A percentile compares a stretch with the other conserved stretches of the same genome.
Evolutionary conservation across 1,140 invertebrate species (phyloP).

Genomic region (Homalodisca vitripennis): DNA sequence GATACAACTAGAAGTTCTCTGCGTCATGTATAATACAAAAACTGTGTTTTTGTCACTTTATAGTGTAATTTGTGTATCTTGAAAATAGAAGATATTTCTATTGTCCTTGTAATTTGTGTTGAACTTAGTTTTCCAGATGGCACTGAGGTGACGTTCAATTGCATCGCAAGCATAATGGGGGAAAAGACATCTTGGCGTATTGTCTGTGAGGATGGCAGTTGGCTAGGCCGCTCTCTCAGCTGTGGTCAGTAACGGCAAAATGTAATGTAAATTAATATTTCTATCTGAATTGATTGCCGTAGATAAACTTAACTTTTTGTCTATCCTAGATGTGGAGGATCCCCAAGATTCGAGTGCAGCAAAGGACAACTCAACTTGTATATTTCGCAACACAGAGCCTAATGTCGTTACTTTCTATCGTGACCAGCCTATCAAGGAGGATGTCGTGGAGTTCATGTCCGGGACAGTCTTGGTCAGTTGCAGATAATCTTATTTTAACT

Average conservation of each 20-base stretch:
- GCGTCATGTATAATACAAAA: no score
- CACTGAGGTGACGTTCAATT: conserved; percentile 77
- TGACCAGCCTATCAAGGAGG: conserved; percentile 71
- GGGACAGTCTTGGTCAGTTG: conserved; percentile 64
- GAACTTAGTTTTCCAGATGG: conserved; percentile 71
- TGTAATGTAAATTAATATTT: no score
- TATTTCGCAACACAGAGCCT: conserved; percentile 71
- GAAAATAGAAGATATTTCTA: no score
- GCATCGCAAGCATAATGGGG: conserved; percentile 72
- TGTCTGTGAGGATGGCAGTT: conserved; percentile 77
- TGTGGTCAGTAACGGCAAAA: conserved; percentile 64
- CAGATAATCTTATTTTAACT: no score
- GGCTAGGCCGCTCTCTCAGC: conserved; percentile 73
- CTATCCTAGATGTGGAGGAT: conserved; percentile 33
- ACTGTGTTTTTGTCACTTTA: no score
- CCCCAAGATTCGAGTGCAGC: conserved; percentile 42
- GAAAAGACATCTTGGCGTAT: conserved; percentile 80
- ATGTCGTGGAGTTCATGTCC: conserved; percentile 71
- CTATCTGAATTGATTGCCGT: conserved; percentile 5
- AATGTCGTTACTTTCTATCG: conserved; percentile 78
- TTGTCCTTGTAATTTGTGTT: conserved; percentile 21
- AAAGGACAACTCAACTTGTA: conserved; percentile 68
- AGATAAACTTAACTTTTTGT: conserved; percentile 18
- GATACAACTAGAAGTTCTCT: no score
- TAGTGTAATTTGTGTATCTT: no score